Conservation (phyloP, 2,888 invertebrate genomes). For the Isoperla grammatica region DNA sequence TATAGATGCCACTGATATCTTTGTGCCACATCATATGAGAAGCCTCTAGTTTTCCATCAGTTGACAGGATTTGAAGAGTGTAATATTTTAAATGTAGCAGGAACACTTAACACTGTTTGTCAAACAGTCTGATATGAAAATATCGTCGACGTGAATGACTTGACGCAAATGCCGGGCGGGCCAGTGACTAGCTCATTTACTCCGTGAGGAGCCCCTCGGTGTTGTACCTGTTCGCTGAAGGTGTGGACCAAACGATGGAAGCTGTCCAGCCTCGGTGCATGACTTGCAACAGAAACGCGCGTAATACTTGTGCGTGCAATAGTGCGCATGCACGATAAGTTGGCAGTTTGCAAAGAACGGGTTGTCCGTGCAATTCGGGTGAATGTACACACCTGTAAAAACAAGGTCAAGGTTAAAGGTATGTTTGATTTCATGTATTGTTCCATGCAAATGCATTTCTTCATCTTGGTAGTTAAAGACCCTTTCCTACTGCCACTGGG, state of each 20-base stretch:
- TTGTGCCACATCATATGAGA: too few relatives aligned
- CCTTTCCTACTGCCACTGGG: too few relatives aligned
- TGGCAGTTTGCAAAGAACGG: constrained; percentile 84
- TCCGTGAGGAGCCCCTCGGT: background rate
- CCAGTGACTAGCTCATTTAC: constrained; percentile 25
- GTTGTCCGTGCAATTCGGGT: constrained; percentile 80
- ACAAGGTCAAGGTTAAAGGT: constrained; percentile 21
- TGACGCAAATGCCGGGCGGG: background rate
- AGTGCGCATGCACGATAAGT: constrained; percentile 76
- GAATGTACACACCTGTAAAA: constrained; percentile 62
- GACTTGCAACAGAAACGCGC: constrained; percentile 88
- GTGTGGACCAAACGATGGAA: constrained; percentile 50
- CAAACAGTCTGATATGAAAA: background rate
- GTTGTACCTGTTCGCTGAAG: constrained; percentile 36
- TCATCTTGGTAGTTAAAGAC: background rate
- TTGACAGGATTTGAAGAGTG: too few relatives aligned
- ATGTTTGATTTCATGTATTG: background rate
- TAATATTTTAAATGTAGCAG: constrained; percentile 11
- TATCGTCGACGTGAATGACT: background rate
- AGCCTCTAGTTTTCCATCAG: too few relatives aligned
- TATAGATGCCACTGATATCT: too few relatives aligned
- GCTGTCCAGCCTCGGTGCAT: constrained; percentile 79
- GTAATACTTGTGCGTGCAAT: constrained; percentile 85
- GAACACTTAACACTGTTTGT: constrained; percentile 17
- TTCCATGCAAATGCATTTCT: background rate